Conservation (phyloP, 2,113 vertebrate genomes). For the Sardina pilchardus region DNA sequence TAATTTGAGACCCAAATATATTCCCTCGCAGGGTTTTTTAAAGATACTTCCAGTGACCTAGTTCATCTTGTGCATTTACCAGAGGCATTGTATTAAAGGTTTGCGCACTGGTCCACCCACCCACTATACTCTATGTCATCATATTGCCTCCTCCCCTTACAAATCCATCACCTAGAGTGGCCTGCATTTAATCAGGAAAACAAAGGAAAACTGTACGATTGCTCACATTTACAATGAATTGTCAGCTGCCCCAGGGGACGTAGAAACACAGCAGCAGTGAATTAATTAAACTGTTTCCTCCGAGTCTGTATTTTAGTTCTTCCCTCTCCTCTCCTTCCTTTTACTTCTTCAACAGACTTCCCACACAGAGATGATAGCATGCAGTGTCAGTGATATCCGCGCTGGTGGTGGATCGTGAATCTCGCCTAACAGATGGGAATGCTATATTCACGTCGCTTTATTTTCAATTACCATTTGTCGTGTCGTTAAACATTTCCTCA, state of each 20-base stretch:
- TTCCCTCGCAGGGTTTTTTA: not conserved
- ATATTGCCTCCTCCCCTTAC: not conserved
- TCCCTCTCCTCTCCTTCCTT: not conserved
- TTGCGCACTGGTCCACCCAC: not conserved
- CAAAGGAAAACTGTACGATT: not conserved
- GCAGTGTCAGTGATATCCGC: not conserved
- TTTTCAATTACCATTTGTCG: not conserved
- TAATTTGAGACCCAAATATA: slow-evolving; percentile 19
- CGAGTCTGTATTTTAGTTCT: not conserved
- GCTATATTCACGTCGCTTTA: not conserved
- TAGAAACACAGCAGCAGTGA: not conserved
- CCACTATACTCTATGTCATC: not conserved
- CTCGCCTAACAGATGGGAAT: not conserved
- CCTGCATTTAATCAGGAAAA: not conserved
- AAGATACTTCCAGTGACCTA: slow-evolving; percentile 3
- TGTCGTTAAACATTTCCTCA: not conserved
- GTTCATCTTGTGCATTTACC: not conserved
- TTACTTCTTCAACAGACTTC: not conserved
- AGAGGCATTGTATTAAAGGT: not conserved
- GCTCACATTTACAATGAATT: slow-evolving; percentile 2
- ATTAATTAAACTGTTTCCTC: not conserved
- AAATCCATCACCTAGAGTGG: not conserved
- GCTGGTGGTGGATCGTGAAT: not conserved
- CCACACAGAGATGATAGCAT: not conserved
- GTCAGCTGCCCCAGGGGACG: not conserved